Evolutionary conservation across 2,113 vertebrate genomes (phyloP).

Genomic region (Monarcha castaneiventris): DNA sequence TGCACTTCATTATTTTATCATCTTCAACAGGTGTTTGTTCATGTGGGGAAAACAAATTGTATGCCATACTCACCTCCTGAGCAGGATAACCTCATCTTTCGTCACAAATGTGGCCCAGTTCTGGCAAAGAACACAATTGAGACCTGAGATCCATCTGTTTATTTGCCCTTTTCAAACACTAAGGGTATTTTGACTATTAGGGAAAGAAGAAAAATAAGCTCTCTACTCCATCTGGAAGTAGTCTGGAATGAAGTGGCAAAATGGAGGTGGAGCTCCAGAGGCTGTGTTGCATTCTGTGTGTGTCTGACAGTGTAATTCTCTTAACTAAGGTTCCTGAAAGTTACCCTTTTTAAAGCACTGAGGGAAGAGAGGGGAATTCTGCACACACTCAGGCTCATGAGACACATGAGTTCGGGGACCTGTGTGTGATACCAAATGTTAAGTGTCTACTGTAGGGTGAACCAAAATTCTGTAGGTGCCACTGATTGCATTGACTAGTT

Average conservation of each 20-base stretch:
- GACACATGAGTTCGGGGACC: neutral
- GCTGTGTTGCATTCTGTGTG: neutral
- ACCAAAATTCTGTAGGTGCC: neutral
- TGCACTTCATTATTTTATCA: neutral
- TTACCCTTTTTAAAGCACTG: neutral
- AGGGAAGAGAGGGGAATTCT: neutral
- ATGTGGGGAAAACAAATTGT: neutral
- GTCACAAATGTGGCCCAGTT: neutral
- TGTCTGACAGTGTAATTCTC: neutral
- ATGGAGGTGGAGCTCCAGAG: neutral
- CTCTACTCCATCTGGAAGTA: neutral
- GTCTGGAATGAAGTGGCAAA: neutral
- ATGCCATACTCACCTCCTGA: neutral
- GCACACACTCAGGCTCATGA: neutral
- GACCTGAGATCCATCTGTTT: neutral
- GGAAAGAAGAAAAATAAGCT: neutral
- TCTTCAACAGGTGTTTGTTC: neutral
- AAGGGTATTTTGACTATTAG: neutral
- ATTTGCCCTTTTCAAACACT: neutral
- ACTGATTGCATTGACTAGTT: neutral
- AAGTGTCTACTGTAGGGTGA: neutral
- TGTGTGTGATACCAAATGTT: neutral
- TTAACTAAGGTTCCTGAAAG: neutral
- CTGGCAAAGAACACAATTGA: neutral
- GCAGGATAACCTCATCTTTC: neutral